Evolutionary conservation across 2,797 vertebrate genomes (phyloP).

Genomic region (Ambastaia sidthimunki): DNA sequence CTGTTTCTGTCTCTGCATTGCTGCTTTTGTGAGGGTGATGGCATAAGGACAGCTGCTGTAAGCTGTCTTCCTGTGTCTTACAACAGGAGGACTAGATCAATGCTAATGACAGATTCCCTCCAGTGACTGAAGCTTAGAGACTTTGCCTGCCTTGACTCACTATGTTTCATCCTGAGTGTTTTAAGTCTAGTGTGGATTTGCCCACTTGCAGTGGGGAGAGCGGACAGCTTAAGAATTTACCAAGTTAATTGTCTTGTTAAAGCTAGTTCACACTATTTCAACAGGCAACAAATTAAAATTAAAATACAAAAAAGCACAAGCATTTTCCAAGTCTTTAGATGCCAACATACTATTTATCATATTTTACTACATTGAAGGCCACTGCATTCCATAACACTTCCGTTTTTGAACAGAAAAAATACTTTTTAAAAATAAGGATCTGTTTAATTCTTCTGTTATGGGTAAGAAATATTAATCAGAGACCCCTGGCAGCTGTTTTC

Average conservation of each 20-base stretch:
- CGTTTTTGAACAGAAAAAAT: neutral
- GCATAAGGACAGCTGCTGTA: constrained; percentile 14
- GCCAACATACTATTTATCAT: neutral
- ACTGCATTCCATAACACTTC: too few species aligned
- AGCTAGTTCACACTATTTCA: neutral
- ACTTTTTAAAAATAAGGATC: neutral
- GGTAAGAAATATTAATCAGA: neutral
- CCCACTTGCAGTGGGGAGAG: neutral
- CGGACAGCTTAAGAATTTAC: neutral
- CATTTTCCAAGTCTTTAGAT: neutral
- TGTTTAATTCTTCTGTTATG: neutral
- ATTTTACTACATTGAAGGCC: neutral
- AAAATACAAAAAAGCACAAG: too few species aligned
- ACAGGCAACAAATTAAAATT: neutral
- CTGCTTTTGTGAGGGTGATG: constrained; percentile 30
- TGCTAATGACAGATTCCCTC: constrained; percentile 28
- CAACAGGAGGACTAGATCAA: constrained; percentile 22
- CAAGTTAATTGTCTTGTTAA: neutral
- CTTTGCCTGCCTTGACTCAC: constrained; percentile 1
- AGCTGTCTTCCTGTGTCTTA: constrained; percentile 23
- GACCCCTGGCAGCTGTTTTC: neutral
- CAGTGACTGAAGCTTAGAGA: constrained; percentile 5
- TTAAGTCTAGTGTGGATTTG: neutral
- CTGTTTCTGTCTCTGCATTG: constrained; percentile 11
- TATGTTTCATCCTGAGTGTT: constrained; percentile 8